These are phyloP conservation scores for Cryptocheilus praepositus DNA, from an alignment of 2,888 invertebrate genomes.

Conservation along the genomic window DNA sequence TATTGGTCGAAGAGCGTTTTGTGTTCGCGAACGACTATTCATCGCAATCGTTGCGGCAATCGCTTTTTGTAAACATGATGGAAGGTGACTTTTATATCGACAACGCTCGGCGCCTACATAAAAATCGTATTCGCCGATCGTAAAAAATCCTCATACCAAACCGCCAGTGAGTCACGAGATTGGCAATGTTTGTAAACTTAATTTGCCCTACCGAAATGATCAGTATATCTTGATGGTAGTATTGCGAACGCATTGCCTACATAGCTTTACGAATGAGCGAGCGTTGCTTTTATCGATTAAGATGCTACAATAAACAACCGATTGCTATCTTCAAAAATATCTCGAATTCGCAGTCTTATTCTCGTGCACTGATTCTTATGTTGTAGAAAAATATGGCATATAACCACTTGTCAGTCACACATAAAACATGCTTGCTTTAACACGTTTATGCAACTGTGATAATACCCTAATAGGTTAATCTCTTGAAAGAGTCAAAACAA, in stretches of 20 bases:
- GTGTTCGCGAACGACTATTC: background rate
- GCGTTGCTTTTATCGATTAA: constrained; percentile 31
- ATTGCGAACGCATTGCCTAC: constrained; percentile 19
- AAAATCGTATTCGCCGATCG: constrained; percentile 30
- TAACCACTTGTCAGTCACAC: too few relatives aligned
- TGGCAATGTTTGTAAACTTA: constrained; percentile 46
- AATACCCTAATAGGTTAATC: too few relatives aligned
- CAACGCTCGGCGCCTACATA: constrained; percentile 26
- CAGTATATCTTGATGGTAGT: constrained; percentile 24
- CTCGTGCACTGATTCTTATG: too few relatives aligned
- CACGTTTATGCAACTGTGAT: too few relatives aligned
- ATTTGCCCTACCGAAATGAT: constrained; percentile 31
- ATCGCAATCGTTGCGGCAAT: background rate
- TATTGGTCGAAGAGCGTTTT: background rate
- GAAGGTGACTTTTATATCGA: constrained; percentile 36
- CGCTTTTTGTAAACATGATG: constrained; percentile 9
- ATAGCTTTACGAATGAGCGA: constrained; percentile 1
- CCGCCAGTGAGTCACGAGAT: constrained; percentile 9
- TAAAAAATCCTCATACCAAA: constrained; percentile 25
- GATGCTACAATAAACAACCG: background rate
- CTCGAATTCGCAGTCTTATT: too few relatives aligned
- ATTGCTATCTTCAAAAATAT: too few relatives aligned
- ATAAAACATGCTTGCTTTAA: too few relatives aligned
- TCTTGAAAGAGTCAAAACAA: too few relatives aligned
- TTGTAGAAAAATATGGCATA: too few relatives aligned